Evolutionary conservation across 2,113 vertebrate genomes (phyloP), one percentile per base, ranked within the genome.

Genomic region (Cebidichthys violaceus): DNA sequence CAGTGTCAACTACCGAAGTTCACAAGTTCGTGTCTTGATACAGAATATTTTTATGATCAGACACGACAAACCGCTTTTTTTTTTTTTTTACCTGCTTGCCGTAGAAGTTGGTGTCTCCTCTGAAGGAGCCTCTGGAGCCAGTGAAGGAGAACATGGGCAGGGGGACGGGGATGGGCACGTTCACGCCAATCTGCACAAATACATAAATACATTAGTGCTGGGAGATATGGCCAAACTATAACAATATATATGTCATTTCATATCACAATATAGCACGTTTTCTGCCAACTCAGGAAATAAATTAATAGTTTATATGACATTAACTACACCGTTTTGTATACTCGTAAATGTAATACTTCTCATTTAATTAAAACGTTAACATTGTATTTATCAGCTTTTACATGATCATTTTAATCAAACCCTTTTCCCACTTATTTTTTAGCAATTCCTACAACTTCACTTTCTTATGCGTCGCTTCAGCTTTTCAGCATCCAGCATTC

Each of bases 61-160:
- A 35, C 2, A 1, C 1, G 33, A 66, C 24, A 39, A 22, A 41
- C 6, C 9, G 35, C 7, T 22, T 81, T 18, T 24, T 41, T 24
- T 24, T 41, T 24, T 72, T 17, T 9, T 55, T 72, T 79, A 93
- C 94, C 92, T 99, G 98, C 88, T 99, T 99, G 92, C 98, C 98
- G 45, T 99, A 99, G 95, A 99, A 99, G 93, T 99, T 99, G 77
- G 96, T 96, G 90, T 99, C 98, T 60, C 98, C 98, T 85, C 98
- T 96, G 95, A 99, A 99, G 17, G 98, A 99, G 79, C 94, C 96
- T 82, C 97, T 96, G 82, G 98, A 99, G 50, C 98, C 98, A 0
- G 98, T 99, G 92, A 99, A 99, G 52, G 98, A 99, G 87, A 99
- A 99, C 98, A 99, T 99, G 67, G 98, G 98, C 64, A 99, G 95